A percentile compares a stretch with the other conserved stretches of the same genome.
Evolutionary conservation across 2,113 vertebrate species (phyloP).

Genomic region (Perccottus glenii): DNA sequence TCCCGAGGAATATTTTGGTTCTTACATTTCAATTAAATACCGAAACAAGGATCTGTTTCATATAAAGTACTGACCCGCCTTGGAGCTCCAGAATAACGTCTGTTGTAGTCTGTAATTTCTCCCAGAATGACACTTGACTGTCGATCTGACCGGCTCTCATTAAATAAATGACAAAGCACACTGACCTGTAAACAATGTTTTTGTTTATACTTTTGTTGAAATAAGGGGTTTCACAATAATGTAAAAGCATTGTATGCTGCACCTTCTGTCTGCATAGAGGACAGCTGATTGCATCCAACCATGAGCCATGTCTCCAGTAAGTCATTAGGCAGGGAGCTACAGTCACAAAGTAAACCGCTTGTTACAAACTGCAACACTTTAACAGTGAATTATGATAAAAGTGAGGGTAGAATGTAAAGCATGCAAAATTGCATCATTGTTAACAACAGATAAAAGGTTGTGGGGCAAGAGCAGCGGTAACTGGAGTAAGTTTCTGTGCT

Average conservation of each 20-base stretch:
- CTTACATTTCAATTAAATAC: not conserved
- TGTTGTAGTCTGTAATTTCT: constrained; percentile 85
- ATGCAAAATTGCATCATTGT: not conserved
- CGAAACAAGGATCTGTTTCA: not conserved
- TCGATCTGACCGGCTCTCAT: constrained; percentile 67
- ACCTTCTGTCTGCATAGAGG: constrained; percentile 88
- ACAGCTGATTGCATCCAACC: constrained; percentile 83
- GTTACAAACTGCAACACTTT: not conserved
- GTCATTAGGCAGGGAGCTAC: constrained; percentile 83
- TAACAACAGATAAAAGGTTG: not conserved
- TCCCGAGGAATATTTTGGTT: not conserved
- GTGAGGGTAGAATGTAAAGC: not conserved
- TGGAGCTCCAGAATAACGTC: constrained; percentile 83
- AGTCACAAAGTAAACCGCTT: constrained; percentile 18
- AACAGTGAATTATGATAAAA: not conserved
- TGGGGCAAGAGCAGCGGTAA: not conserved
- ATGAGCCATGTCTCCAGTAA: constrained; percentile 85
- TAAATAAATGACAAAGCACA: constrained; percentile 70
- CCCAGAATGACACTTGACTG: constrained; percentile 66
- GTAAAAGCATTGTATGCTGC: not conserved
- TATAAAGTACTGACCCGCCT: constrained; percentile 64
- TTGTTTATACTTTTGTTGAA: not conserved
- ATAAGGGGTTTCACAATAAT: not conserved
- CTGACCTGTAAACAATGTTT: constrained; percentile 69
- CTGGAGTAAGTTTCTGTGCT: no score